Percentiles rank a stretch among this genome's conserved stretches.
These are phyloP conservation scores for Scaptomyza polygonia DNA, from an alignment of 2,888 invertebrate genomes.

Conservation along the genomic window DNA sequence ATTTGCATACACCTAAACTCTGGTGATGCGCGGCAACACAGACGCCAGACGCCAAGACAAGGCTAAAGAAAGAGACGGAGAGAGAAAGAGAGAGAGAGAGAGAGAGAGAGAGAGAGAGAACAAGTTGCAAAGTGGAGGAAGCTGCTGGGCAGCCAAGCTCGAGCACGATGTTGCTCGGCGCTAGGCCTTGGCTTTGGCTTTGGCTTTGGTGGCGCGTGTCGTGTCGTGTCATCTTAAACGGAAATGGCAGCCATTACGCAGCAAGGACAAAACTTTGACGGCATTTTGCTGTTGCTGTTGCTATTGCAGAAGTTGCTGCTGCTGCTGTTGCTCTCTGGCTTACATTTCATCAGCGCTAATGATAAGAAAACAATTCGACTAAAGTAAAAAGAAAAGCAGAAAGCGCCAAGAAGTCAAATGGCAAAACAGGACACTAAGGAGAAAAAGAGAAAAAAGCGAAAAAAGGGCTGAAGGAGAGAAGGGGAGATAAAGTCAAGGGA, in stretches of 20 bases:
- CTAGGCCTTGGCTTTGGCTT: slow-evolving; percentile 28
- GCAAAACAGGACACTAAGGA: slow-evolving; percentile 28
- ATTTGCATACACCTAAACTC: slow-evolving; percentile 65
- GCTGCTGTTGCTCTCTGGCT: slow-evolving; percentile 44
- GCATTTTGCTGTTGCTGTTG: slow-evolving; percentile 19
- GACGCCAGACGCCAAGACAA: slow-evolving; percentile 3
- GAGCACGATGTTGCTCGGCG: slow-evolving; percentile 4
- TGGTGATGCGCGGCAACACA: slow-evolving; percentile 38
- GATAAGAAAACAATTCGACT: slow-evolving; percentile 76
- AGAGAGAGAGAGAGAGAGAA: not conserved
- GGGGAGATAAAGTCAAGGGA: slow-evolving; percentile 14
- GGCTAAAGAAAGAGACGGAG: not conserved
- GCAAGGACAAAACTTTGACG: slow-evolving; percentile 65
- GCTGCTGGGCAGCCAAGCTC: slow-evolving; percentile 13
- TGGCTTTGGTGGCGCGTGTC: slow-evolving; percentile 53
- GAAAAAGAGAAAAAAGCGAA: not conserved
- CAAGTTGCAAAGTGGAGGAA: slow-evolving; percentile 8
- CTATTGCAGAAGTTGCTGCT: slow-evolving; percentile 3
- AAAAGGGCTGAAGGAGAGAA: not conserved
- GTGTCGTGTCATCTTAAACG: slow-evolving; percentile 58
- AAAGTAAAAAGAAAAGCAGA: slow-evolving; percentile 11
- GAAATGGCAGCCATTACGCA: slow-evolving; percentile 73
- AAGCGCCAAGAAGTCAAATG: slow-evolving; percentile 39
- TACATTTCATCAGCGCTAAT: slow-evolving; percentile 75
- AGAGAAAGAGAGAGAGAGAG: not conserved